Conservation (phyloP, 2,888 invertebrate species). For the Platycheirus rosarum region DNA sequence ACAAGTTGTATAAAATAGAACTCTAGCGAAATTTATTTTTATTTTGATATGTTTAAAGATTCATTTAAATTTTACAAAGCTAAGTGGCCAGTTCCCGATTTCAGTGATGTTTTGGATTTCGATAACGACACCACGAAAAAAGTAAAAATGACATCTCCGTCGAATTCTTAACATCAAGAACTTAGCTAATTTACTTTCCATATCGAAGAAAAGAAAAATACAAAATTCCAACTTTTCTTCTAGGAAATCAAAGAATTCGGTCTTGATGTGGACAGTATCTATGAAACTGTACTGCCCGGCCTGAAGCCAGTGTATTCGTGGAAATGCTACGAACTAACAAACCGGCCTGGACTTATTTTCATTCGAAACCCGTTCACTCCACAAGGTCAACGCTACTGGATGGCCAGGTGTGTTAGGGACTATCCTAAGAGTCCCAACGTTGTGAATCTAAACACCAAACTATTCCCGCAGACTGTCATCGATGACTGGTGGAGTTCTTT, state of each 20-base stretch:
- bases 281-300: constrained; percentile 74
- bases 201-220: too few relatives aligned
- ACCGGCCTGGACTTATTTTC: constrained; percentile 89
- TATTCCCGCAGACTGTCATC: constrained; percentile 76
- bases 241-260: constrained; percentile 49
- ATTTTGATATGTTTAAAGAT: constrained; percentile 85
- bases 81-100: constrained; percentile 86
- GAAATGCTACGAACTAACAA: constrained; percentile 85
- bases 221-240: neutral
- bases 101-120: constrained; percentile 86
- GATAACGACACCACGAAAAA: constrained; percentile 76
- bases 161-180: too few relatives aligned
- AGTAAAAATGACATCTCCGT: constrained; percentile 53
- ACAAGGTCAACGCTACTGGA: constrained; percentile 92
- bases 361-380: constrained; percentile 92
- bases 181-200: too few relatives aligned
- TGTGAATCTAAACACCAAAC: constrained; percentile 78
- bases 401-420: constrained; percentile 88
- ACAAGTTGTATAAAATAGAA: constrained; percentile 20
- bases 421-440: constrained; percentile 88
- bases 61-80: constrained; percentile 92
- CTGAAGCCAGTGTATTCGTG: constrained; percentile 83
- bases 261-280: constrained; percentile 36
- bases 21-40: neutral
- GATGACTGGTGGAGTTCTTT: constrained; percentile 87